Evolutionary conservation across 2,797 vertebrate genomes (phyloP).

Genomic region (Toxotes lorentzi): DNA sequence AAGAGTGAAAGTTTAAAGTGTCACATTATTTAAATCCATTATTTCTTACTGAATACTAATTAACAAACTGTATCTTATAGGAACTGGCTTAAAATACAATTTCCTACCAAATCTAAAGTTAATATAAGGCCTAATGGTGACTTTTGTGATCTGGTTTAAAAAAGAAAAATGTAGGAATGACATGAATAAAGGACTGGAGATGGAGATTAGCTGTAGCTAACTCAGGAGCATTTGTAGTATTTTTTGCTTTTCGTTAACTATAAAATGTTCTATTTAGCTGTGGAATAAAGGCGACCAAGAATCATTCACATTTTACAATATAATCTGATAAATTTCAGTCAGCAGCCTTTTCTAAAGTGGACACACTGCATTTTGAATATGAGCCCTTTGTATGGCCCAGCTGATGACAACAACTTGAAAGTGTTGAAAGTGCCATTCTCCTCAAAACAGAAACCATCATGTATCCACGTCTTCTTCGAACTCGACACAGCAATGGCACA

Average conservation of each 20-base stretch:
- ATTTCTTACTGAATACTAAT: not conserved
- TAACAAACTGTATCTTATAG: too few species aligned
- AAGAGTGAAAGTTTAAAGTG: not conserved
- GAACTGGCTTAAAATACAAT: too few species aligned
- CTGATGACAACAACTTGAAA: not conserved
- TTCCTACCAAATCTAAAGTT: not conserved
- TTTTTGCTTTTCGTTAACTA: not conserved
- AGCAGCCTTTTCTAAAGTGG: too few species aligned
- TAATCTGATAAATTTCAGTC: not conserved
- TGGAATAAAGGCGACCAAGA: not conserved
- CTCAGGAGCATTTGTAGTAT: not conserved
- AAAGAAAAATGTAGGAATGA: too few species aligned
- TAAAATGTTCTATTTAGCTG: not conserved
- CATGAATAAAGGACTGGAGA: too few species aligned
- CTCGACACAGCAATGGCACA: not conserved
- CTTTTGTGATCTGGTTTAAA: not conserved
- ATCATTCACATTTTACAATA: not conserved
- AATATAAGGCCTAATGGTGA: not conserved
- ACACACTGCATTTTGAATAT: not conserved
- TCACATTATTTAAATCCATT: not conserved
- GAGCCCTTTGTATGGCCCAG: not conserved
- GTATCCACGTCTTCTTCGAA: not conserved
- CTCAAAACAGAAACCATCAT: not conserved
- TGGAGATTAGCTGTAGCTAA: not conserved
- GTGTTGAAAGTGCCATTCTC: not conserved